These are phyloP conservation scores for Nymphalis polychloros DNA, from an alignment of 2,888 invertebrate genomes.

Conservation along the genomic window DNA sequence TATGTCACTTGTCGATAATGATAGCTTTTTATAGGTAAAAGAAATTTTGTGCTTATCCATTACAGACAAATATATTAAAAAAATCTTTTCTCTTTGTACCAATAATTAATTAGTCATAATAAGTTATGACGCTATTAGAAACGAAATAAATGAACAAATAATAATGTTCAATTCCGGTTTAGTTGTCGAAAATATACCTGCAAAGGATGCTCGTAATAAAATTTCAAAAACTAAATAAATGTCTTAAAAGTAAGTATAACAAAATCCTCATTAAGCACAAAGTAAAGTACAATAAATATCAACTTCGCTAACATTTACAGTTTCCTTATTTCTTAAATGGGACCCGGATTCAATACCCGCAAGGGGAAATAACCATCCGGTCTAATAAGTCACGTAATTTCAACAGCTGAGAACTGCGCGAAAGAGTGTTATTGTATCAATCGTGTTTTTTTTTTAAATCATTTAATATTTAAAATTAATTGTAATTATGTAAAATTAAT, in stretches of 20 bases:
- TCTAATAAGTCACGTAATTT: constrained; percentile 27
- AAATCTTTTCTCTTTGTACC: too few relatives aligned
- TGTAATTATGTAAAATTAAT: neutral
- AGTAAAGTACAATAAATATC: constrained; percentile 7
- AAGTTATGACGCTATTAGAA: too few relatives aligned
- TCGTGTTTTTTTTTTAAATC: neutral
- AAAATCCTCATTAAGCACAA: neutral
- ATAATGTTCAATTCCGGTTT: too few relatives aligned
- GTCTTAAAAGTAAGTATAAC: constrained; percentile 10
- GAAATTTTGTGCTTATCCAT: too few relatives aligned
- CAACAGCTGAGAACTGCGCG: neutral
- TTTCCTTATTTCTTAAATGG: constrained; percentile 22
- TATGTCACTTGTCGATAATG: too few relatives aligned
- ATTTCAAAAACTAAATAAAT: too few relatives aligned
- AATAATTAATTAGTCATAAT: too few relatives aligned
- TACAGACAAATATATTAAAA: too few relatives aligned
- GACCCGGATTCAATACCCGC: constrained; percentile 14
- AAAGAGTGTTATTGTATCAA: neutral
- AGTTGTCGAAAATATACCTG: too few relatives aligned
- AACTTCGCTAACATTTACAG: constrained; percentile 19
- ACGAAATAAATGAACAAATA: too few relatives aligned
- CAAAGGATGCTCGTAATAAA: too few relatives aligned
- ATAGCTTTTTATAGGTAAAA: too few relatives aligned
- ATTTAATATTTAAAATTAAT: neutral
- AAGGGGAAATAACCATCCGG: constrained; percentile 13